Conservation (phyloP, 1,140 invertebrate genomes). For the Phthorimaea operculella region DNA sequence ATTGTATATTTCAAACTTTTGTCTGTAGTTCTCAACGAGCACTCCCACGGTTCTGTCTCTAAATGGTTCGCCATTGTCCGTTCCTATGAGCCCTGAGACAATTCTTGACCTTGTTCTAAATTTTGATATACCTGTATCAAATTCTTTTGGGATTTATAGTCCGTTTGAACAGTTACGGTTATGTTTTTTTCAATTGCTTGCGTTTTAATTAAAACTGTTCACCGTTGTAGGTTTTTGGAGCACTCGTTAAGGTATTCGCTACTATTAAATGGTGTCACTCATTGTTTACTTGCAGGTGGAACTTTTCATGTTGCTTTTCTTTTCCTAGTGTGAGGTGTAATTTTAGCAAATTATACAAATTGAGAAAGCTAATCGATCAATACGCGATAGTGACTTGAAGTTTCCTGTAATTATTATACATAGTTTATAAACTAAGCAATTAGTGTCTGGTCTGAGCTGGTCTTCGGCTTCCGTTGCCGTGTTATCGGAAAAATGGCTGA, state of each 20-base stretch:
- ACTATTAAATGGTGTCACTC: no score
- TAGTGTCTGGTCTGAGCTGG: not conserved
- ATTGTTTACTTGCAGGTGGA: no score
- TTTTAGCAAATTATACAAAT: not conserved
- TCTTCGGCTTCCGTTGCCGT: not conserved
- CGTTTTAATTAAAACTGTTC: no score
- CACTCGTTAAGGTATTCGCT: no score
- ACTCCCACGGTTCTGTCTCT: conserved; percentile 47
- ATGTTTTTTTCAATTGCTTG: no score
- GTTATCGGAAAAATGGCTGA: not conserved
- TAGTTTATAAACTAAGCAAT: not conserved
- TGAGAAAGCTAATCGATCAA: not conserved
- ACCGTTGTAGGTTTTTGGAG: no score
- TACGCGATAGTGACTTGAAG: not conserved
- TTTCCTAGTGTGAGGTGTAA: no score
- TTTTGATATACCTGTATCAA: conserved; percentile 19
- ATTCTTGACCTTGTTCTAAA: conserved; percentile 56
- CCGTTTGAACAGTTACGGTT: no score
- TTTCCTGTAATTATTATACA: not conserved
- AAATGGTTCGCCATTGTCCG: conserved; percentile 47
- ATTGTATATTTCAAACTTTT: conserved; percentile 32
- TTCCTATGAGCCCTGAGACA: conserved; percentile 43
- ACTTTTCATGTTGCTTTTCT: no score
- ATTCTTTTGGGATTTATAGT: conserved; percentile 1
- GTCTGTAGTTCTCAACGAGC: conserved; percentile 37